Base-by-base conservation (phyloP, 92 coral and sea anemone species). In the Heliopora coerulea region DNA sequence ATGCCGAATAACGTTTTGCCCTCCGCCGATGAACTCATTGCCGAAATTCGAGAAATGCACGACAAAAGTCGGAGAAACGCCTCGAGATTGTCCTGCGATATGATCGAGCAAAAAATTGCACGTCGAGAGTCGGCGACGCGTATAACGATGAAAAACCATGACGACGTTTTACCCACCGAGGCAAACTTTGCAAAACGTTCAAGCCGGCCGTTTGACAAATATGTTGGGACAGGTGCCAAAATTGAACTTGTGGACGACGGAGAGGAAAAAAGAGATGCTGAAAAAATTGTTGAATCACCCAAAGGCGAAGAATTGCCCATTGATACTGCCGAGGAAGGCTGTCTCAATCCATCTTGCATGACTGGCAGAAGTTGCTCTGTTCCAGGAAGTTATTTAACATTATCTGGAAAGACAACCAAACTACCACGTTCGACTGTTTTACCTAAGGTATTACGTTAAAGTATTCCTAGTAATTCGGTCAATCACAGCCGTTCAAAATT, bases 71-170 rank as follows among this genome's bases (percentile, higher is more conserved):
- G 40, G n/a, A 48, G 15, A 13, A 52, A 34, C 39, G 25, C 77
- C 0, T 32, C 32, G 33, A 28, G 26, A 3, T 13, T 70, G 33
- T 33, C 63, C 27, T 70, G 77, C 37, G 63, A 54, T 15, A 10
- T 70, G 62, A 58, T 70, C n/a, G 77, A 70, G 14, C 31, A 54
- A 32, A 70, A 70, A 54, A 27, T 70, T 0, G 30, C 62, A 2
- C 23, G 49, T 9, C 62, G 77, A 3, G 63, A 56, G 3, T 3
- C 37, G 17, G 48, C 50, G 50, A 37, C 19, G 26, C n/a, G 34
- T 4, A 54, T 9, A 24, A 49, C 49, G 11, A 70, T 21, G 64
- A 14, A 12, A 18, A 9, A 62, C n/a, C n/a, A n/a, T n/a, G n/a
- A n/a, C n/a, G n/a, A n/a, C n/a, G n/a, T n/a, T n/a, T n/a, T n/a